Evolutionary conservation across 1,140 invertebrate species (phyloP).

Genomic region (Trinorchestia longiramus): DNA sequence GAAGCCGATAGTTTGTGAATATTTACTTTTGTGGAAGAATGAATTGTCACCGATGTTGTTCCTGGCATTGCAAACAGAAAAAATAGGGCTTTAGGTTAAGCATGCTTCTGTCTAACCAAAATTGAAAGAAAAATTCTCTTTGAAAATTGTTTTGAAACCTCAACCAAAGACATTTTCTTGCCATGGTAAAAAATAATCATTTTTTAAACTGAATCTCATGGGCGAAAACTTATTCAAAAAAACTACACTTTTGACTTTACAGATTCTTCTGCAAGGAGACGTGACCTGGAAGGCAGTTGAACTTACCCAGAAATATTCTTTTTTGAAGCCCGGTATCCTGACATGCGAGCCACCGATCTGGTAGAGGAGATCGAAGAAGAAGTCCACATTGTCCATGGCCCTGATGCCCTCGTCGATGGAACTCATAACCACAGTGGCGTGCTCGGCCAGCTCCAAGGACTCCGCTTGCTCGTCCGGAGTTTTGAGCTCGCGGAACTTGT

Average conservation of each 20-base stretch:
- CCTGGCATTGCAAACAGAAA: no score
- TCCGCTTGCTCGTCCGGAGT: slow-evolving; percentile 85
- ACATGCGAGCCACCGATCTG: slow-evolving; percentile 85
- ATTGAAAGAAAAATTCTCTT: not conserved
- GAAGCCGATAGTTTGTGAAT: no score
- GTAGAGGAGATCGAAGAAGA: slow-evolving; percentile 84
- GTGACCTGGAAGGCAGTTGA: not conserved
- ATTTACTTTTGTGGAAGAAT: no score
- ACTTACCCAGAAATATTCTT: slow-evolving; percentile 88
- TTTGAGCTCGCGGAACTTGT: slow-evolving; percentile 82
- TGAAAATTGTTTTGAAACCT: not conserved
- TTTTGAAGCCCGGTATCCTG: slow-evolving; percentile 85
- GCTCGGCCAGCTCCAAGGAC: slow-evolving; percentile 82
- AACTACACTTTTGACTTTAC: not conserved
- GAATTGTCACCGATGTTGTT: no score
- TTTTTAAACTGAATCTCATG: not conserved
- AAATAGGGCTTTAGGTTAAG: no score
- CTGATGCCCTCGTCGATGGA: slow-evolving; percentile 86
- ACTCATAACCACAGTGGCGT: slow-evolving; percentile 89
- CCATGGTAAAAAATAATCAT: not conserved
- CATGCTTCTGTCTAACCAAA: not conserved
- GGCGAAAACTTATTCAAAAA: not conserved
- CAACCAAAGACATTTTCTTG: not conserved
- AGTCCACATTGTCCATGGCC: slow-evolving; percentile 84
- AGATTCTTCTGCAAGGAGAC: not conserved